Evolutionary conservation across 2,797 vertebrate species (phyloP).

Genomic region (Microctenopoma lineatum): DNA sequence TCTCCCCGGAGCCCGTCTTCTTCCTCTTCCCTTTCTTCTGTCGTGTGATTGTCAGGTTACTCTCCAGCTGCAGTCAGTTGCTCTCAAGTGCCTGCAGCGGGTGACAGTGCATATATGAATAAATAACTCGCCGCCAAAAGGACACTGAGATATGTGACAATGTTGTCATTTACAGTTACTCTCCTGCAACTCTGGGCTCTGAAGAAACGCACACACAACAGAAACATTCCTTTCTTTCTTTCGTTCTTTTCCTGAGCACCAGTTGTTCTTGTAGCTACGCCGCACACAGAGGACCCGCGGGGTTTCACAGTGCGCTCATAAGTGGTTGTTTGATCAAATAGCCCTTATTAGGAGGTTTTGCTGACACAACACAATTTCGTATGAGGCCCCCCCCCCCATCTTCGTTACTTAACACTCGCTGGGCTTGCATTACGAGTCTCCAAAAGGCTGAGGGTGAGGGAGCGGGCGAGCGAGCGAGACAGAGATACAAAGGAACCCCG

Average conservation of each 20-base stretch:
- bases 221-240: slow-evolving; percentile 28
- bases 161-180: slow-evolving; percentile 76
- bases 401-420: slow-evolving; percentile 54
- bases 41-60: slow-evolving; percentile 72
- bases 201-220: slow-evolving; percentile 37
- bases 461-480: slow-evolving; percentile 22
- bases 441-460: slow-evolving; percentile 34
- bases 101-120: slow-evolving; percentile 80
- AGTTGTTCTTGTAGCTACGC: slow-evolving; percentile 37
- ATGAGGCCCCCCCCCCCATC: slow-evolving; percentile 50
- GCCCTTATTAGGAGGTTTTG: slow-evolving; percentile 70
- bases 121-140: slow-evolving; percentile 71
- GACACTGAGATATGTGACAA: slow-evolving; percentile 74
- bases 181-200: slow-evolving; percentile 45
- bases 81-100: slow-evolving; percentile 70
- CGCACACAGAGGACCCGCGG: slow-evolving; percentile 52
- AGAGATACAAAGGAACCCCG: slow-evolving; percentile 55
- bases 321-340: slow-evolving; percentile 75
- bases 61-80: slow-evolving; percentile 71
- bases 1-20: slow-evolving; percentile 38
- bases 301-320: slow-evolving; percentile 50
- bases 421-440: slow-evolving; percentile 56
- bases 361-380: slow-evolving; percentile 63
- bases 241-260: slow-evolving; percentile 9
- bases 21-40: slow-evolving; percentile 50